These are phyloP conservation scores for Avahi laniger DNA, from an alignment of 2,797 vertebrate species.

Conservation along the genomic window DNA sequence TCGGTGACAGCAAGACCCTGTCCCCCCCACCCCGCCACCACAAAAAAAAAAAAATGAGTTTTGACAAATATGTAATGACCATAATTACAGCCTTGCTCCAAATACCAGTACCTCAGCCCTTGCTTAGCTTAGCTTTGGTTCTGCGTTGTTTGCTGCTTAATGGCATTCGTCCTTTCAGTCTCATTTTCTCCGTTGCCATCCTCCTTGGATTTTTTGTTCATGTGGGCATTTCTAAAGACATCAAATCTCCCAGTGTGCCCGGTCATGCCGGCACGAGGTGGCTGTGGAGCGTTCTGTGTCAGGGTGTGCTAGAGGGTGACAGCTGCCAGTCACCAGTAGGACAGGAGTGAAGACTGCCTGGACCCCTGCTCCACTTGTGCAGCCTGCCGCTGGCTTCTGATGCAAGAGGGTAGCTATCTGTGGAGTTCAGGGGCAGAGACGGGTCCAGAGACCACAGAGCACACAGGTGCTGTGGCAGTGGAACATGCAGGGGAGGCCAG, in stretches of 20 bases:
- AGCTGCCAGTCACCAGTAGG: background rate
- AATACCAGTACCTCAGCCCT: background rate
- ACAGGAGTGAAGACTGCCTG: background rate
- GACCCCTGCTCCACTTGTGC: accelerated
- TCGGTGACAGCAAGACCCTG: background rate
- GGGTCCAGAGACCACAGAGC: background rate
- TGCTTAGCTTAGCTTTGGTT: no score
- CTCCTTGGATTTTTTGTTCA: background rate
- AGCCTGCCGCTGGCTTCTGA: background rate
- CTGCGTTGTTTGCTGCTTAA: background rate
- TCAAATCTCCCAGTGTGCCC: accelerated
- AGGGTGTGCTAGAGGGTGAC: background rate
- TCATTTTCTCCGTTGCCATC: background rate
- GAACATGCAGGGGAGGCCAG: background rate
- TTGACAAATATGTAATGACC: background rate
- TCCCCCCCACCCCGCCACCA: no score
- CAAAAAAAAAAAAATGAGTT: no score
- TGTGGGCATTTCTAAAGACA: background rate
- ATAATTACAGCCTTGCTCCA: background rate
- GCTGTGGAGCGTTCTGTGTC: background rate
- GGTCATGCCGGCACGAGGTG: background rate
- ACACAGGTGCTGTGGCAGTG: background rate
- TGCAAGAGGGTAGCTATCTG: background rate
- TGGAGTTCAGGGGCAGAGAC: background rate
- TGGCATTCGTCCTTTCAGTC: no score